Percentiles rank a stretch among this genome's conserved stretches.
phyloP scores from a whole-genome alignment of 1,140 invertebrate species.

The Drosophila willistoni region DNA sequence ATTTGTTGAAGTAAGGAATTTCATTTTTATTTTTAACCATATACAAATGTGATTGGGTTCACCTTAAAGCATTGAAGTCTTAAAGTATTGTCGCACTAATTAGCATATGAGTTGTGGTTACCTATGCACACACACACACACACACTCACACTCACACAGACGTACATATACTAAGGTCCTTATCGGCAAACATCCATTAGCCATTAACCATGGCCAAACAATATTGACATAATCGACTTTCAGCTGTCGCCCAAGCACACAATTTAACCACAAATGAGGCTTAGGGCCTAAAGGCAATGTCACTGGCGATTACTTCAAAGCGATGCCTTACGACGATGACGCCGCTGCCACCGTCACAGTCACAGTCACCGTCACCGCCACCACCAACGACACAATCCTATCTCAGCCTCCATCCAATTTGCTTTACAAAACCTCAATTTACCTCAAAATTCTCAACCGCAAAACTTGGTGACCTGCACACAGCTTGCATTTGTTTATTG shows the following conservation, averaged over 20 bases:
- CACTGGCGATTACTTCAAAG: slow-evolving; percentile 69
- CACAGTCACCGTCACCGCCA: neutral
- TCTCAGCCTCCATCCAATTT: neutral
- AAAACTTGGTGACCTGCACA: slow-evolving; percentile 8
- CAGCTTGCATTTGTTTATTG: slow-evolving; percentile 10
- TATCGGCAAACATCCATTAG: slow-evolving; percentile 67
- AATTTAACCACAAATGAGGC: slow-evolving; percentile 79
- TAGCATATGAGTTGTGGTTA: slow-evolving; percentile 60
- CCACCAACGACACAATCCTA: neutral
- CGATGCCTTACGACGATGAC: slow-evolving; percentile 13
- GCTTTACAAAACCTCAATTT: slow-evolving; percentile 23
- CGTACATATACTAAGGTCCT: slow-evolving; percentile 34
- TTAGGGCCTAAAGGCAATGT: slow-evolving; percentile 65
- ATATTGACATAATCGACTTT: slow-evolving; percentile 82
- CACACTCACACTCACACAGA: slow-evolving; percentile 33
- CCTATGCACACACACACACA: slow-evolving; percentile 27
- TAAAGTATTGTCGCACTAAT: slow-evolving; percentile 61
- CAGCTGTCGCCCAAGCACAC: slow-evolving; percentile 70
- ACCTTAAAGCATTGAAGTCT: slow-evolving; percentile 36
- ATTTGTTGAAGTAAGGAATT: neutral
- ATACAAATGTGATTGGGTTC: slow-evolving; percentile 26
- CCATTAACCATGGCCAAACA: slow-evolving; percentile 65
- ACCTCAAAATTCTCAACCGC: slow-evolving; percentile 41
- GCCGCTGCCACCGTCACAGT: neutral
- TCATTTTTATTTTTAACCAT: slow-evolving; percentile 21